A percentile compares a stretch with the other conserved stretches of the same genome.
phyloP scores from a whole-genome alignment of 2,113 vertebrate species.

The Agapornis roseicollis region DNA sequence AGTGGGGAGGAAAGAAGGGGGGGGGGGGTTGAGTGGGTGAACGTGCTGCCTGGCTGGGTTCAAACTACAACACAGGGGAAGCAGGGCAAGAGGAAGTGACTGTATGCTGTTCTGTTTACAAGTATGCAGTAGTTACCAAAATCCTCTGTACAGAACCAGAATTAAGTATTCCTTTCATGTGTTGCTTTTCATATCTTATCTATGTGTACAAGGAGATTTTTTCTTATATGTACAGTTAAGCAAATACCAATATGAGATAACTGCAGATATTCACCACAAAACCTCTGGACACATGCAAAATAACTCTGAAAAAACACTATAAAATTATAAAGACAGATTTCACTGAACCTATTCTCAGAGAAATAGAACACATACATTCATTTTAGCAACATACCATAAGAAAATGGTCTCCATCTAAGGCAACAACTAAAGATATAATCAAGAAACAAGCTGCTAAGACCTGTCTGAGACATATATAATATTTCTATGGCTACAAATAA shows the following conservation, averaged over 20 bases:
- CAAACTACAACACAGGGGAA: too few relatives aligned
- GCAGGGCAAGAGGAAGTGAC: neutral
- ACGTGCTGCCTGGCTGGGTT: too few relatives aligned
- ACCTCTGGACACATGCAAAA: neutral
- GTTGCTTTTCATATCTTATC: neutral
- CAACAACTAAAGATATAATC: neutral
- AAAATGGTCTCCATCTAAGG: neutral
- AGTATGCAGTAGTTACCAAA: neutral
- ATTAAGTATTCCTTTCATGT: neutral
- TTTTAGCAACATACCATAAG: neutral
- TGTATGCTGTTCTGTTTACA: neutral
- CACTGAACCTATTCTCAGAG: neutral
- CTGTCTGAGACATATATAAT: neutral
- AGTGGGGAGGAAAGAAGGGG: too few relatives aligned
- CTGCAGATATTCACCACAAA: neutral
- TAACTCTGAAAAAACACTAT: neutral
- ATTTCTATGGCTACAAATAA: neutral
- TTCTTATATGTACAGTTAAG: neutral
- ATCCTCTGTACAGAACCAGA: neutral
- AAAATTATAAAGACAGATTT: neutral
- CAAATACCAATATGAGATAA: neutral
- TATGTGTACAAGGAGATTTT: neutral
- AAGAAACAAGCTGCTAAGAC: neutral
- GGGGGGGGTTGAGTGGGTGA: too few relatives aligned
- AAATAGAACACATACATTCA: neutral